Evolutionary conservation across 1,140 invertebrate species (phyloP).

Genomic region (Sipha flava): DNA sequence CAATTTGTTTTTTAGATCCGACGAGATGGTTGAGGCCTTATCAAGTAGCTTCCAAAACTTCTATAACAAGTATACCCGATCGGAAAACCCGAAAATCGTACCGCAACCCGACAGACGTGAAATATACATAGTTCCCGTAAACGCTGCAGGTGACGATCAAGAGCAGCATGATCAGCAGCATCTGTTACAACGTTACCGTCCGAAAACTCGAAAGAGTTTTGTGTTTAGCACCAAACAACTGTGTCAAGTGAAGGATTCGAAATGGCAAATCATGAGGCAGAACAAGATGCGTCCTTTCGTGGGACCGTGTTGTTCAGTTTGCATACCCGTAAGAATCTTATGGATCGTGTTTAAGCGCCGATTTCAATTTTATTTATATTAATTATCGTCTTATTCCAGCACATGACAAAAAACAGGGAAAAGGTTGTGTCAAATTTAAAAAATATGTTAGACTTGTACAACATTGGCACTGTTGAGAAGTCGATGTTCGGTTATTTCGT

Average conservation of each 20-base stretch:
- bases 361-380: background rate
- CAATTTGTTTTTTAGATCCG: background rate
- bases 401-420: background rate
- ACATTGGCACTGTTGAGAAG: background rate
- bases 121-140: background rate
- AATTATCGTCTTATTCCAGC: background rate
- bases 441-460: conserved; percentile 5
- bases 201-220: background rate
- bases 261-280: background rate
- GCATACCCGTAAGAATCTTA: background rate
- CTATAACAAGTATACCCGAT: background rate
- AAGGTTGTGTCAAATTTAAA: background rate
- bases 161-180: background rate
- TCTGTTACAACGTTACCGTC: background rate
- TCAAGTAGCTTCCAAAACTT: background rate
- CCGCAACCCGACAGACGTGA: background rate
- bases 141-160: background rate
- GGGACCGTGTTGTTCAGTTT: background rate
- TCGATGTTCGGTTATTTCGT: background rate
- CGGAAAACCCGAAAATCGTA: background rate
- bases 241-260: background rate
- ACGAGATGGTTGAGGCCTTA: background rate
- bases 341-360: background rate
- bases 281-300: background rate
- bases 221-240: background rate